A percentile compares a stretch with the other conserved stretches of the same genome.
phyloP scores from a whole-genome alignment of 1,140 invertebrate genomes.

The Philotrypesis tridentata region DNA sequence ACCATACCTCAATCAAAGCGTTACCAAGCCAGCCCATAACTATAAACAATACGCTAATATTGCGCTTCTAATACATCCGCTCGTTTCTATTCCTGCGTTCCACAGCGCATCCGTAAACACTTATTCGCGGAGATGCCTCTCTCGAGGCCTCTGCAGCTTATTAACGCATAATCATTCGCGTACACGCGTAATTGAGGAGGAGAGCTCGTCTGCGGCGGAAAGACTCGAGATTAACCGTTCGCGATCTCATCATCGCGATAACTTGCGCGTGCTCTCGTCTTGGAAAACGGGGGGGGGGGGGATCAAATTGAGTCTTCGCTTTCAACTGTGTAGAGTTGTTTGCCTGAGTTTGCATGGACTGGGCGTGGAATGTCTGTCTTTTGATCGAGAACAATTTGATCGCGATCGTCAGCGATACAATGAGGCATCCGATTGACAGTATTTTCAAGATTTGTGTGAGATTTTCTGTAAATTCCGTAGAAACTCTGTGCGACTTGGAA shows the following conservation, averaged over 20 bases:
- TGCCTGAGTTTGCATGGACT: too few relatives aligned
- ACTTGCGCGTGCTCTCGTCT: not conserved
- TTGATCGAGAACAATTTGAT: too few relatives aligned
- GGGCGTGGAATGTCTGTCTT: too few relatives aligned
- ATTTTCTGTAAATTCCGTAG: too few relatives aligned
- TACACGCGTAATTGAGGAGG: not conserved
- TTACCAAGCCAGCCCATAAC: not conserved
- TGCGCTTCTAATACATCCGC: not conserved
- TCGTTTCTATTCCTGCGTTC: not conserved
- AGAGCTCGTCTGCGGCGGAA: not conserved
- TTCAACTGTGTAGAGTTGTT: too few relatives aligned
- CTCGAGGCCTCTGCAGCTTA: not conserved
- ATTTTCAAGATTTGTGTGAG: too few relatives aligned
- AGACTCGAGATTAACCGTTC: not conserved
- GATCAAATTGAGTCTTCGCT: too few relatives aligned
- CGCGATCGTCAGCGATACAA: too few relatives aligned
- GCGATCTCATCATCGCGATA: not conserved
- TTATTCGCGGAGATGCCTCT: not conserved
- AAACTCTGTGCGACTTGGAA: too few relatives aligned
- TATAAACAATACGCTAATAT: not conserved
- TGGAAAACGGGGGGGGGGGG: too few relatives aligned
- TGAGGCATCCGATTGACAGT: too few relatives aligned
- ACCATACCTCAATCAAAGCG: too few relatives aligned
- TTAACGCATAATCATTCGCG: slow-evolving; percentile 17
- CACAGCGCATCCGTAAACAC: not conserved